Evolutionary conservation across 2,888 invertebrate species (phyloP).

Genomic region (Oligia latruncula): DNA sequence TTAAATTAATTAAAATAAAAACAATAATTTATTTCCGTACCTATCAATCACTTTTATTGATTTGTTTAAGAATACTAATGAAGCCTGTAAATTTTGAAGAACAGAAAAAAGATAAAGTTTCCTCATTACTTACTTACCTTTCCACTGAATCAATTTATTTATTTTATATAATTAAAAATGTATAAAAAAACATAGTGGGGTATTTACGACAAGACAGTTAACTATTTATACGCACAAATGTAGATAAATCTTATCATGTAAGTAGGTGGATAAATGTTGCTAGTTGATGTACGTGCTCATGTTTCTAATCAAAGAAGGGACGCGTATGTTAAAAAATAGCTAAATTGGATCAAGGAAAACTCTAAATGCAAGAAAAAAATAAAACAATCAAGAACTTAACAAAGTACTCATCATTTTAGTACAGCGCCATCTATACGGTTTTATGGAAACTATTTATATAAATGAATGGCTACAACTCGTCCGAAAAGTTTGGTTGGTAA

Average conservation of each 20-base stretch:
- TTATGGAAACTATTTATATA: neutral
- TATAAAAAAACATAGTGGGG: neutral
- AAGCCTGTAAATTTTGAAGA: neutral
- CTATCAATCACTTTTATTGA: neutral
- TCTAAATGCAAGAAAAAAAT: neutral
- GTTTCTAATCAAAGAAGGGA: neutral
- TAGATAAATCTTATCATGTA: neutral
- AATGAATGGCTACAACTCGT: fast-evolving
- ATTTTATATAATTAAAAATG: neutral
- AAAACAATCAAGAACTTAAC: neutral
- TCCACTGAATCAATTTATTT: neutral
- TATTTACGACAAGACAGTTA: no score
- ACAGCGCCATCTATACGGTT: no score
- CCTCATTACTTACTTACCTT: neutral
- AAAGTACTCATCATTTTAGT: neutral
- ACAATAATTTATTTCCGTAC: neutral
- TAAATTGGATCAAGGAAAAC: neutral
- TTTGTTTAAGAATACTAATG: neutral
- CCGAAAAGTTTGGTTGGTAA: neutral
- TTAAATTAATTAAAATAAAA: neutral
- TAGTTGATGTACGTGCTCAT: neutral
- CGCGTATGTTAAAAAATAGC: neutral
- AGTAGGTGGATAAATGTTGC: neutral
- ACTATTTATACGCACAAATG: neutral
- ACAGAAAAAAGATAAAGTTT: neutral